Evolutionary conservation across 2,797 vertebrate genomes (phyloP), one percentile per base, ranked within the genome.

Genomic region (Sebastes dallii): DNA sequence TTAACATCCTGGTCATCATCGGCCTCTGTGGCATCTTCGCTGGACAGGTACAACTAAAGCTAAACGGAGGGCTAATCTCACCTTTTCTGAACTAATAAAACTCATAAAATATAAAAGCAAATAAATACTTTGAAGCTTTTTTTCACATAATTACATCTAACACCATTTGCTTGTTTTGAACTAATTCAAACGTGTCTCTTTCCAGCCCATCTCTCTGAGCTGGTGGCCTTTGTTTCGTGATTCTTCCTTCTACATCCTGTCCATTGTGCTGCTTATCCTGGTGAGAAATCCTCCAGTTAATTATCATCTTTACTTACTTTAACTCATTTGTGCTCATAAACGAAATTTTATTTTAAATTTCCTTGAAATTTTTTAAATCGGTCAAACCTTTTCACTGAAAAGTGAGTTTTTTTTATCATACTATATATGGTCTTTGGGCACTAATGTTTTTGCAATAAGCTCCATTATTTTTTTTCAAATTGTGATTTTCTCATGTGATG

Each of bases 201-300:
- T 72, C 32, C 78, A 97, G 96, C 91, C 94, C 18, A 94, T 97
- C 77, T 69, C 75, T 72, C 91, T 97, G 65, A 96, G 93, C 84
- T 96, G 96, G 95, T 97, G 96, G 96, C 95, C 95, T 58, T 86
- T 97, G 75, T 96, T 96, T 80, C 94, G 96, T 1, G 96, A 97
- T 72, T 90, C 95, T 20, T 22, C 91, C 66, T 97, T 92, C 91
- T 96, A 97, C 91, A 96, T 96, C 76, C 76, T 97, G 56, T 96
- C 96, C 22, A 95, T 96, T 61, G 3, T 97, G 55, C 93, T 95
- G 84, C 95, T 97, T 32, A 96, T 97, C 78, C 75, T 96, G 94
- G 96, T 96, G 80, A 95, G 94, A 83, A 78, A 62, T 11, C 20
- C 52, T 72, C 4, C n/a, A 50, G 18, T 39, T 6, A 71, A 30